phyloP scores from a whole-genome alignment of 2,888 invertebrate species.

The Arge pagana region DNA sequence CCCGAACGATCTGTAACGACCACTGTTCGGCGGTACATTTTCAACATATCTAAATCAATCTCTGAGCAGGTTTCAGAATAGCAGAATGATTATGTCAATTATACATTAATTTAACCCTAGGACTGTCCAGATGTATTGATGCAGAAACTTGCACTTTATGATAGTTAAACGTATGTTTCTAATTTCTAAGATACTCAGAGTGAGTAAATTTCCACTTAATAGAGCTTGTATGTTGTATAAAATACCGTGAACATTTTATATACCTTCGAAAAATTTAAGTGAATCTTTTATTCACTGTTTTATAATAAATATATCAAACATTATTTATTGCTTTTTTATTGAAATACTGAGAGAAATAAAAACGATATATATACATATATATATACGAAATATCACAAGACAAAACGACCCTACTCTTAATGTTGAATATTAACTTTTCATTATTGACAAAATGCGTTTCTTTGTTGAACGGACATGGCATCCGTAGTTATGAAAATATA shows the following conservation, averaged over 20 bases:
- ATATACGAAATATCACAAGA: not conserved
- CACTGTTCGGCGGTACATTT: slow-evolving; percentile 46
- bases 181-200: slow-evolving; percentile 42
- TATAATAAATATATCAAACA: slow-evolving; percentile 42
- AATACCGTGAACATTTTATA: slow-evolving; percentile 6
- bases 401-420: not conserved
- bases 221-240: slow-evolving; percentile 33
- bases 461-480: not conserved
- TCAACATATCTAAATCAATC: slow-evolving; percentile 51
- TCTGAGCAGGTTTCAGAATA: slow-evolving; percentile 55
- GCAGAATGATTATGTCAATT: slow-evolving; percentile 53
- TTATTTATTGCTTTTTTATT: slow-evolving; percentile 30
- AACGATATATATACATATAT: not conserved
- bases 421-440: too few relatives aligned
- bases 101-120: slow-evolving; percentile 47
- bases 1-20: slow-evolving; percentile 37
- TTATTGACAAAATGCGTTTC: not conserved
- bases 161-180: slow-evolving; percentile 36
- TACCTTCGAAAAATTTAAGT: slow-evolving; percentile 36
- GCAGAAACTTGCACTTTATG: slow-evolving; percentile 32
- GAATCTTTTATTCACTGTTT: slow-evolving; percentile 45
- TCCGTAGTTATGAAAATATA: not conserved
- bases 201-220: slow-evolving; percentile 29
- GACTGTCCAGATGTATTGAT: slow-evolving; percentile 42
- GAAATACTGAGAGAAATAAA: not conserved